Percentiles rank a stretch among this genome's conserved stretches.
These are phyloP conservation scores for Liodrosophila aerea DNA, from an alignment of 2,888 invertebrate species.

Conservation along the genomic window DNA sequence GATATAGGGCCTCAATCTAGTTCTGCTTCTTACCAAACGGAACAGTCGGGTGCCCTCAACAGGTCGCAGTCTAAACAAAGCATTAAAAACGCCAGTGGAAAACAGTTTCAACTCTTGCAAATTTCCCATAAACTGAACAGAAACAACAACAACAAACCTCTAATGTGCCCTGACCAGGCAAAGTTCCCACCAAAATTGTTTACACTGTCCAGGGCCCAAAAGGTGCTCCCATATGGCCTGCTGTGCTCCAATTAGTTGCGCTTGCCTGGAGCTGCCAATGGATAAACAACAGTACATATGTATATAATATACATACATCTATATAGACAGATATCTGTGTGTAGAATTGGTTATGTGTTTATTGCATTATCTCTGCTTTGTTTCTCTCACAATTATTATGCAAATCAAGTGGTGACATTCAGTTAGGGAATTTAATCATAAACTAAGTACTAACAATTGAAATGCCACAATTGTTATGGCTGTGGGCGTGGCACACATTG, in stretches of 20 bases:
- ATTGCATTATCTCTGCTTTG: conserved; percentile 19
- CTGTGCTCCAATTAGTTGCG: conserved; percentile 54
- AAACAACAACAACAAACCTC: conserved; percentile 10
- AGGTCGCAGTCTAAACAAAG: conserved; percentile 24
- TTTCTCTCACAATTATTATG: conserved; percentile 73
- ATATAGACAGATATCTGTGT: conserved; percentile 1
- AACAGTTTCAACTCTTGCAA: conserved; percentile 41
- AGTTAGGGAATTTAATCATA: conserved; percentile 21
- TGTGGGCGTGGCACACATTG: conserved; percentile 58
- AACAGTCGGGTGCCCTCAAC: no score
- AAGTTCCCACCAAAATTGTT: conserved; percentile 52
- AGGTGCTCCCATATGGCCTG: conserved; percentile 63
- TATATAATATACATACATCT: not conserved
- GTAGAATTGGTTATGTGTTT: conserved; percentile 1
- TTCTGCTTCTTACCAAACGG: no score
- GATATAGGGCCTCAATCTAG: no score
- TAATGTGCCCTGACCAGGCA: conserved; percentile 12
- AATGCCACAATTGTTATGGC: conserved; percentile 38
- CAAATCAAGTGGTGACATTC: conserved; percentile 61
- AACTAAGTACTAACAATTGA: conserved; percentile 33
- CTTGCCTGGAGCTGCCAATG: conserved; percentile 48
- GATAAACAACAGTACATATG: conserved; percentile 42
- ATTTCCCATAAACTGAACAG: conserved; percentile 47
- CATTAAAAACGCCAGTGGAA: conserved; percentile 23
- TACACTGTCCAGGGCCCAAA: conserved; percentile 30